Base-by-base conservation (phyloP, 2,888 invertebrate genomes). In the Thymelicus sylvestris region DNA sequence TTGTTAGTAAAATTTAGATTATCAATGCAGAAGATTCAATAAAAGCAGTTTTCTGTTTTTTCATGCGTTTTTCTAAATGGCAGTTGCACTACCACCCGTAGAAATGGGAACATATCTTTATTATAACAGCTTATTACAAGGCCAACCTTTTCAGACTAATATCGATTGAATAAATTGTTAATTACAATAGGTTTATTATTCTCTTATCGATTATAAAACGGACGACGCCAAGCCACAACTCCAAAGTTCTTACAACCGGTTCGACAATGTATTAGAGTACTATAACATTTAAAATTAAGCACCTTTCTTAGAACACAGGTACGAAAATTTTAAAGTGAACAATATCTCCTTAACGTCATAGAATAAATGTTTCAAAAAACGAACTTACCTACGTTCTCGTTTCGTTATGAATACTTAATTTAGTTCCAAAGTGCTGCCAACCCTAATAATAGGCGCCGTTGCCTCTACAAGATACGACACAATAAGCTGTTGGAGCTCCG, bases 391-490 rank as follows among this genome's bases (percentile, higher is more conserved):
- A 57, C 38, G 59, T 41, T 60, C 15, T 5, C 0, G 15, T 41
- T 15, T 60, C 15, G 39, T 41, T 60, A 41, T 60, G 60, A 60
- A 60, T 60, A 39, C 15, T 60, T 60, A 60, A 60, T 41, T 41
- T 60, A 15, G n/a, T 60, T 60, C 7, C 15, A 39, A 41, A 60
- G 60, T 60, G n/a, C 41, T 60, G 60, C 60, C 60, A 60, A 13
- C 8, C 15, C 60, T 41, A 60, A 60, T 60, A 60, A 60, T 60
- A 60, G 60, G 41, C 60, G 10, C 39, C 60, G 60, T 60, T 60
- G 60, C 39, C n/a, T 39, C 60, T 60, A 60, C 60, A 60, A 60
- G 60, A 60, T 60, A 60, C 60, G 60, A 60, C 60, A 60, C 60
- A 60, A 60, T 60, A 60, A 60, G 60, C 60, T 19, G 41, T n/a